phyloP scores from a whole-genome alignment of 2,888 invertebrate genomes.

The Tipula lateralis region DNA sequence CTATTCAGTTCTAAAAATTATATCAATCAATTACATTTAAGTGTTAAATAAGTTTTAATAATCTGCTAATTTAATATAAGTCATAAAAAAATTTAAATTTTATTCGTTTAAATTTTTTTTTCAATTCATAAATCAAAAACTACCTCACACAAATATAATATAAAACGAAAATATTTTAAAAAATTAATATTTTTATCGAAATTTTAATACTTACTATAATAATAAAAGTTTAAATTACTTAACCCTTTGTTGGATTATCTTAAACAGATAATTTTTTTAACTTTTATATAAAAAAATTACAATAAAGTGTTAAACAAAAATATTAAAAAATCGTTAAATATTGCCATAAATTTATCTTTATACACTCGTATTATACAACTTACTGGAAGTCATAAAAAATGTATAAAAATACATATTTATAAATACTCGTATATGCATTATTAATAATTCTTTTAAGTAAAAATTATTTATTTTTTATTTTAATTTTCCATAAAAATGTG shows the following conservation, averaged over 20 bases:
- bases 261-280: neutral
- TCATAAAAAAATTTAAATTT: neutral
- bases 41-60: slow-evolving; percentile 1
- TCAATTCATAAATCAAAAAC: neutral
- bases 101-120: no score
- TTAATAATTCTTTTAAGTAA: neutral
- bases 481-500: neutral
- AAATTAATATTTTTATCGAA: neutral
- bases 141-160: neutral
- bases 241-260: neutral
- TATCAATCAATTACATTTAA: slow-evolving; percentile 6
- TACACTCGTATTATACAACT: neutral
- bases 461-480: neutral
- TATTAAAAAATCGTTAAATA: neutral
- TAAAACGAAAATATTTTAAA: neutral
- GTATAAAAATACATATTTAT: neutral
- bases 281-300: neutral
- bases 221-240: neutral
- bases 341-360: neutral
- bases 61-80: slow-evolving; percentile 24
- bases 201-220: neutral
- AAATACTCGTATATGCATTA: neutral
- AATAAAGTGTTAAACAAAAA: slow-evolving; percentile 9
- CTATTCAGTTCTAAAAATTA: neutral
- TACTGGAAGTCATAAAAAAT: slow-evolving; percentile 7